These are phyloP conservation scores for Callinectes sapidus DNA, from an alignment of 2,888 invertebrate species.

Conservation along the genomic window DNA sequence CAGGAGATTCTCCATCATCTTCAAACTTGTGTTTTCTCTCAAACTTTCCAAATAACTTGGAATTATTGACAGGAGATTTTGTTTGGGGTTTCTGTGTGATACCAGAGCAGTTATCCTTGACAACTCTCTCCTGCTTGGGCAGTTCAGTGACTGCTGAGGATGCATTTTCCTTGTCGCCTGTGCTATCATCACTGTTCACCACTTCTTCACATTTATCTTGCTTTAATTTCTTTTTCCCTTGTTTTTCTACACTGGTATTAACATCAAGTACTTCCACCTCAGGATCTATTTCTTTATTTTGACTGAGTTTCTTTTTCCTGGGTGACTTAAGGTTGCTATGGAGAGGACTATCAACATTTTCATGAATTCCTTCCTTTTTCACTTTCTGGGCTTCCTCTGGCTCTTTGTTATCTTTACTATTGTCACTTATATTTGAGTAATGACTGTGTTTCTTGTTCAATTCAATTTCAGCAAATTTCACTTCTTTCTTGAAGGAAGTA, in stretches of 20 bases:
- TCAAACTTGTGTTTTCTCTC: constrained; percentile 48
- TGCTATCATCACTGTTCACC: constrained; percentile 57
- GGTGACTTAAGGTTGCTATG: not conserved
- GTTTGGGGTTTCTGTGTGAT: constrained; percentile 40
- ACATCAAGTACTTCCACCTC: not conserved
- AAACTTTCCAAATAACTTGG: constrained; percentile 22
- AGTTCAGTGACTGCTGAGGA: not conserved
- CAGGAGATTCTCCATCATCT: constrained; percentile 13
- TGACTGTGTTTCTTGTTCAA: not conserved
- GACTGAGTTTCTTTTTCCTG: not conserved
- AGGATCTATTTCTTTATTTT: not conserved
- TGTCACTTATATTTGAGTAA: not conserved
- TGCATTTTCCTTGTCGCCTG: constrained; percentile 59
- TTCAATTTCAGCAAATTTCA: not conserved
- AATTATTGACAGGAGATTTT: not conserved
- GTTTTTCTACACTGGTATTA: not conserved
- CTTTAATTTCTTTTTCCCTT: not conserved
- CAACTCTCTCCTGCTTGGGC: constrained; percentile 31
- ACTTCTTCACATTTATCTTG: constrained; percentile 3
- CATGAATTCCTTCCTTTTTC: not conserved
- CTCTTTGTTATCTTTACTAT: not conserved
- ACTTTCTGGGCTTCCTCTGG: not conserved
- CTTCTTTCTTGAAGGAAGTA: not conserved
- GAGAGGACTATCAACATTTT: not conserved
- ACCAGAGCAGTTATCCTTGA: not conserved